Base-by-base conservation (phyloP, 2,797 vertebrate genomes). In the Melanotaenia parkinsoni region DNA sequence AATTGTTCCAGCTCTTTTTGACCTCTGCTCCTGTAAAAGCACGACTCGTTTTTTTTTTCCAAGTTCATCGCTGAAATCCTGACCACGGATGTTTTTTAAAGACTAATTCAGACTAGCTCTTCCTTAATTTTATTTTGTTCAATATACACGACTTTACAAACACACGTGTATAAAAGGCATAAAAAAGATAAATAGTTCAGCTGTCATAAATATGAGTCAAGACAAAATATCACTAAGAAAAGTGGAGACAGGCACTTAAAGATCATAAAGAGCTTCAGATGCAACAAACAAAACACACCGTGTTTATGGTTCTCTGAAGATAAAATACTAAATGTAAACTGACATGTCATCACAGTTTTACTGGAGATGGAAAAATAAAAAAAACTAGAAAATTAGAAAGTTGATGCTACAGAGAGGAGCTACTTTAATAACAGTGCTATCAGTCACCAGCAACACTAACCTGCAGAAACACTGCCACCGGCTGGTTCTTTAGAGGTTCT, bases 121-220 rank as follows among this genome's bases (percentile, higher is more conserved):
- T 58, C 61, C 38, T 82, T 75, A 58, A 81, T 87, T 61, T 66
- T 53, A 64, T 74, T 82, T 57, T 20, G 18, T 20, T 8, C 16
- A 8, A 47, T 11, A 74, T 35, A 76, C 51, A 72, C 16, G 60
- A 51, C 47, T 66, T 75, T 63, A 86, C 61, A 85, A 82, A 67
- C 58, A 35, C 45, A 77, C 70, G 74, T 28, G 1, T 47, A 56
- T 84, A 82, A 59, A 90, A 91, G 67, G 58, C 72, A 84, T 85
- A 75, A 64, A 88, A 82, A 77, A 53, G 88, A 90, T 88, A 89
- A 83, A 89, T 85, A 86, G 20, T 63, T 47, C 16, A 43, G 71
- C 47, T 59, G 58, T 67, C 58, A 18, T 84, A 89, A 86, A 87
- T 86, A 89, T 80, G 85, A 87, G 83, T 82, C 88, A 86, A 66